A percentile compares a stretch with the other conserved stretches of the same genome.
Evolutionary conservation across 2,797 vertebrate species (phyloP).

Genomic region (Phataginus tricuspis): DNA sequence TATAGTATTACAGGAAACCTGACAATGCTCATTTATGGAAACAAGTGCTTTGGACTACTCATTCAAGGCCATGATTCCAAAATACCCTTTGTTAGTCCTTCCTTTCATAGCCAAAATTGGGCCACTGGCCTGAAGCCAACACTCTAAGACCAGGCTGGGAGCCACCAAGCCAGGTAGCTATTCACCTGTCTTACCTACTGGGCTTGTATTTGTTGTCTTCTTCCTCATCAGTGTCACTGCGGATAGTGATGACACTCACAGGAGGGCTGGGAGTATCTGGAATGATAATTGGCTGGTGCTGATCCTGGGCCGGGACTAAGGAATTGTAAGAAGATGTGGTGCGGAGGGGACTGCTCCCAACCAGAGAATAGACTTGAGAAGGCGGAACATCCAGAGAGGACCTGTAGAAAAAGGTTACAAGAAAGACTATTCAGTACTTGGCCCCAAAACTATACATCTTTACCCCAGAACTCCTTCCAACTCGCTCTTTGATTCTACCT

Average conservation of each 20-base stretch:
- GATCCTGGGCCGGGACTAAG: constrained; percentile 88
- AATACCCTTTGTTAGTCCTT: background rate
- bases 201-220: constrained; percentile 95
- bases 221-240: constrained; percentile 98
- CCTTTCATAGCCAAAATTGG: background rate
- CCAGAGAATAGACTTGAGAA: constrained; percentile 88
- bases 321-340: constrained; percentile 88
- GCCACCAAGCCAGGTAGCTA: background rate
- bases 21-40: background rate
- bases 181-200: constrained; percentile 86
- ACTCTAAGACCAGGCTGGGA: background rate
- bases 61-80: background rate
- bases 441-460: background rate
- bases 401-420: constrained; percentile 83
- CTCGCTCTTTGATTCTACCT: background rate
- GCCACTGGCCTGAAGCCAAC: background rate
- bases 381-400: constrained; percentile 88
- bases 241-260: constrained; percentile 98
- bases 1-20: background rate
- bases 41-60: background rate
- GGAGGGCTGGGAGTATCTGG: constrained; percentile 98
- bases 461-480: background rate
- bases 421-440: background rate
- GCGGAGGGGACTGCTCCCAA: constrained; percentile 90
- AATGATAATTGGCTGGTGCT: constrained; percentile 96